Evolutionary conservation across 2,888 invertebrate genomes (phyloP).

Genomic region (Acanthopleura granulata): DNA sequence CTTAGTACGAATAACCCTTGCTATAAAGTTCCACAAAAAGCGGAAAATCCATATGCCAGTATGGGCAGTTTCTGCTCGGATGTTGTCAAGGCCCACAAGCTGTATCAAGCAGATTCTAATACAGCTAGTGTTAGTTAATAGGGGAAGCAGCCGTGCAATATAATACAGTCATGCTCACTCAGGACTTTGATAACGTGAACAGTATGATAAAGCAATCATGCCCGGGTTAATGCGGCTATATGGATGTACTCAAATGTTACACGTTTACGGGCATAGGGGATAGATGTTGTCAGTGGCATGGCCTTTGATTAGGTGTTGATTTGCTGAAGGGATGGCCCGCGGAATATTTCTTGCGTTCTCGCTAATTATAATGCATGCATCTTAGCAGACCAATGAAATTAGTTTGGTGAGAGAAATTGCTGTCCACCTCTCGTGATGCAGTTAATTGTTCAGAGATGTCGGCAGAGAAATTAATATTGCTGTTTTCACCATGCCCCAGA

Average conservation of each 20-base stretch:
- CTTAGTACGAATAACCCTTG: background rate
- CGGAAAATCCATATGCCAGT: conserved; percentile 13
- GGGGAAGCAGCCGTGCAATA: background rate
- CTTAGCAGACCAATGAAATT: background rate
- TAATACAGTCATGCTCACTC: background rate
- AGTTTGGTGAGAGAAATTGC: background rate
- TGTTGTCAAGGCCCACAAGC: background rate
- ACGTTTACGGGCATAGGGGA: background rate
- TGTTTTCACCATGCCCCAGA: too few relatives aligned
- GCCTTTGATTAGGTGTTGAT: too few relatives aligned
- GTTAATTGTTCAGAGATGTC: too few relatives aligned
- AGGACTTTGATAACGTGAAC: background rate
- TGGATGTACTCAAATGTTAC: background rate
- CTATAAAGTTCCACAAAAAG: background rate
- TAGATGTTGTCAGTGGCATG: background rate
- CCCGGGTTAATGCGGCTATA: background rate
- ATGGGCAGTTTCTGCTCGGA: background rate
- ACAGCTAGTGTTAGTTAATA: background rate
- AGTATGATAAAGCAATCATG: conserved; percentile 3
- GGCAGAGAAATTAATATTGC: too few relatives aligned
- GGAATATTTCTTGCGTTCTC: too few relatives aligned
- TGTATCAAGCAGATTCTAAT: background rate
- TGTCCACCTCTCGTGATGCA: too few relatives aligned
- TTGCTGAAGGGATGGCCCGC: too few relatives aligned
- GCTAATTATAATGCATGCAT: conserved; percentile 7